Base-by-base conservation (phyloP, 2,888 invertebrate genomes). In the Cryptocephalus moraei region DNA sequence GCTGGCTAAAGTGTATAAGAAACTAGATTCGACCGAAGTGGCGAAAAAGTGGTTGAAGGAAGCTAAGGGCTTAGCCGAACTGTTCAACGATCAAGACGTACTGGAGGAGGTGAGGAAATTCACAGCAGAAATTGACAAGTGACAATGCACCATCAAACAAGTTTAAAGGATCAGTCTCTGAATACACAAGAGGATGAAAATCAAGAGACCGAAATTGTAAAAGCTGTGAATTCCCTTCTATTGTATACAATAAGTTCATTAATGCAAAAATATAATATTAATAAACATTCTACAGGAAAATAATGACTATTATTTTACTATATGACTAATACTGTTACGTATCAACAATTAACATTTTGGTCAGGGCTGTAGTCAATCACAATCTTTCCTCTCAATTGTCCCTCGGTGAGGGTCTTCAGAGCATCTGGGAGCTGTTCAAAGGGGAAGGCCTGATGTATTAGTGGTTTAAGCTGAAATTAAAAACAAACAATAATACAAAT, bases 351-450 rank as follows among this genome's bases (percentile, higher is more conserved):
- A 22, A 22, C 22, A 22, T 22, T 31, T 14, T n/a, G n/a, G 39
- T 14, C 48, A 40, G 33, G 39, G 22, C 43, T 47, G 42, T 53
- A 69, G 55, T 76, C 73, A 13, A 86, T 71, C 13, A 91, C 78
- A 56, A 88, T 73, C 77, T 91, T 91, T 53, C 91, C 92, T 60
- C 90, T 75, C 58, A 85, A 74, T 65, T 84, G 82, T 1, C 88
- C 88, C 33, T 68, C 63, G 44, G 71, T 69, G 40, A 84, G 72
- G 54, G 74, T 76, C 60, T 75, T 71, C 63, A 82, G 89, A 4
- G 91, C 93, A 52, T 73, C 73, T 1, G 81, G 83, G 46, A 85
- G 67, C 41, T 86, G 77, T 43, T 78, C 72, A 70, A 91, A 92
- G 33, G 72, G 65, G 68, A 76, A 89, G 44, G 78, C 78, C 65